Evolutionary conservation across 2,888 invertebrate genomes (phyloP), one percentile per base, ranked within the genome.

Genomic region (Zhengitettix transpicula): DNA sequence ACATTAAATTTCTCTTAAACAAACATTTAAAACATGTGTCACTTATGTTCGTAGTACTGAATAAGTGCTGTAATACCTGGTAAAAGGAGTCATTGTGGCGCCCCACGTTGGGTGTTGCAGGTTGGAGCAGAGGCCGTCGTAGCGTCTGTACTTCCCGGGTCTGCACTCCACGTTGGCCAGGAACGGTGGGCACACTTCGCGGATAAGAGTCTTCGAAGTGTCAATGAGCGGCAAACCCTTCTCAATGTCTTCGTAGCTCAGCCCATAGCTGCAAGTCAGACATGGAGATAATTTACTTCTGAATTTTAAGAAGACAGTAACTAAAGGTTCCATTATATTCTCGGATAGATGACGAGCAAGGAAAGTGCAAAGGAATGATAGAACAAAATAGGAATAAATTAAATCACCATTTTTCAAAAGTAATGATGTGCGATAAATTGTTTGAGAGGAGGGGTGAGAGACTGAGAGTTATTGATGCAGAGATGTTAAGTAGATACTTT

Each of bases 71-170:
- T 28, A 70, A 68, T 77, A 81, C 81, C 92, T 85, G 67, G 88
- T 85, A 75, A 92, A 92, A 1, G 91, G 89, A 12, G 90, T 81
- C 72, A 87, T 84, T 5, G 85, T 82, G 14, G 92, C 84, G 1
- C 92, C 93, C 92, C 92, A 93, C 0, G 89, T 89, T 0, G 93
- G 93, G 73, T 92, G 85, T 63, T 87, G 81, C 67, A 92, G 75
- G 71, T 93, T 93, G 66, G 90, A 93, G 74, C 93, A 93, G 9
- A 93, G 81, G 0, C 92, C 93, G 70, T 93, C 93, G 67, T 84
- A 81, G 40, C 92, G 79, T 15, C 93, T 78, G 74, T 92, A 93
- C 71, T 92, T 91, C 57, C 91, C 91, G 0, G 92, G 84, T 54
- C 88, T 81, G 68, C 93, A 93, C 72, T 91, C 87, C 40, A 92